Percentiles rank a stretch among this genome's conserved stretches.
phyloP scores from a whole-genome alignment of 2,888 invertebrate genomes.

The Andrena bicolor region DNA sequence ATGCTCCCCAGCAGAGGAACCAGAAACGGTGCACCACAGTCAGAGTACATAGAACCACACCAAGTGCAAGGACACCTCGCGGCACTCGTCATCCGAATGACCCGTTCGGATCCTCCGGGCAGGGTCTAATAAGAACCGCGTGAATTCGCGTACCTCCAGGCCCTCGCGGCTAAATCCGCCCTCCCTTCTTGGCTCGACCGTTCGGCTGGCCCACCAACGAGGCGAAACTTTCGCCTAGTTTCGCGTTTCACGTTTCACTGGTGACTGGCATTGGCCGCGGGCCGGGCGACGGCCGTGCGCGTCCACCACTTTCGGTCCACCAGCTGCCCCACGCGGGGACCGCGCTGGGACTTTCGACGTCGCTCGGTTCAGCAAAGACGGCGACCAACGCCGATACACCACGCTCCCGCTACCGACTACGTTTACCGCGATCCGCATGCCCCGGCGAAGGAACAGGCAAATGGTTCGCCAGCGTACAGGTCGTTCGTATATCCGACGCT shows the following conservation, averaged over 20 bases:
- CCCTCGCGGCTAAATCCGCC: constrained; percentile 24
- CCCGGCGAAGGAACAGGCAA: constrained; percentile 64
- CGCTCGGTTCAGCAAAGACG: constrained; percentile 12
- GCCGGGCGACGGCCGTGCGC: constrained; percentile 47
- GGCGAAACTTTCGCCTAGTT: constrained; percentile 72
- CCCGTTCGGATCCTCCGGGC: constrained; percentile 19
- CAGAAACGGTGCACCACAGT: not conserved
- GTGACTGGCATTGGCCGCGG: constrained; percentile 70
- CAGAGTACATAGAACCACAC: constrained; percentile 36
- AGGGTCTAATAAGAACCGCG: constrained; percentile 46
- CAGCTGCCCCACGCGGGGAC: constrained; percentile 41
- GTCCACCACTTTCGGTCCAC: constrained; percentile 64
- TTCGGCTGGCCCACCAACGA: constrained; percentile 31
- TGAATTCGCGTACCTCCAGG: constrained; percentile 24
- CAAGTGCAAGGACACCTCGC: constrained; percentile 54
- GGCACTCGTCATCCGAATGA: constrained; percentile 58
- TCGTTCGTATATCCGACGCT: constrained; percentile 55
- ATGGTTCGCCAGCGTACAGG: constrained; percentile 37
- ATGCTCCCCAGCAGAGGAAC: not conserved
- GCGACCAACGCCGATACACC: constrained; percentile 12
- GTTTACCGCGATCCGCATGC: constrained; percentile 17
- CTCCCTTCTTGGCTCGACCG: constrained; percentile 34
- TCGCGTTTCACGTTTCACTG: constrained; percentile 74
- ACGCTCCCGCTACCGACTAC: constrained; percentile 22
- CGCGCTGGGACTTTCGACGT: constrained; percentile 34